These are phyloP conservation scores for Pipa parva DNA, from an alignment of 2,113 vertebrate genomes.

Conservation along the genomic window DNA sequence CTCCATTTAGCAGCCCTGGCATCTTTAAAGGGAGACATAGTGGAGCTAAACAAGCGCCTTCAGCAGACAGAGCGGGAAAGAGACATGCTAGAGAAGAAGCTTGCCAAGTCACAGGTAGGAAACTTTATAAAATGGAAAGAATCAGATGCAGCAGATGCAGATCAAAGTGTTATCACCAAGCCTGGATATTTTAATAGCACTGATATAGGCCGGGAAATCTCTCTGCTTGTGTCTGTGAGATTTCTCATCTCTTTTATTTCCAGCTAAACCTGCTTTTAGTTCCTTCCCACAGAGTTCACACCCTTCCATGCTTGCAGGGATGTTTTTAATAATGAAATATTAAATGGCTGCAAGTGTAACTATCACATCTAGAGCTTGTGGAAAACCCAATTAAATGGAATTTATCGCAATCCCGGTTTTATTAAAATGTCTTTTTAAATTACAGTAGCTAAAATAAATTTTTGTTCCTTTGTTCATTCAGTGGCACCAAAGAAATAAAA, in stretches of 20 bases:
- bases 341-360: no score
- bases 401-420: no score
- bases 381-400: no score
- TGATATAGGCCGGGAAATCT: neutral
- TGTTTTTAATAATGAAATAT: neutral
- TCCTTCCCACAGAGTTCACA: neutral
- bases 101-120: slow-evolving; percentile 78
- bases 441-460: no score
- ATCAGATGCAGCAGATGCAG: neutral
- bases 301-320: neutral
- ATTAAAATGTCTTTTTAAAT: no score
- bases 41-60: slow-evolving; percentile 78
- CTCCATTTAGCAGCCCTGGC: slow-evolving; percentile 80
- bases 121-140: no score
- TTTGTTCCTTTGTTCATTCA: no score
- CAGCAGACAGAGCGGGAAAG: slow-evolving; percentile 78
- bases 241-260: neutral
- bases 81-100: slow-evolving; percentile 75
- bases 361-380: no score
- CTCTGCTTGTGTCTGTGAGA: neutral
- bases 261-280: neutral
- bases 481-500: no score
- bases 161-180: neutral
- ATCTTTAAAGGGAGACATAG: slow-evolving; percentile 77
- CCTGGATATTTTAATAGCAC: neutral